These are phyloP conservation scores for Hipparchia sbordonii DNA, from an alignment of 2,888 invertebrate genomes.

Conservation along the genomic window DNA sequence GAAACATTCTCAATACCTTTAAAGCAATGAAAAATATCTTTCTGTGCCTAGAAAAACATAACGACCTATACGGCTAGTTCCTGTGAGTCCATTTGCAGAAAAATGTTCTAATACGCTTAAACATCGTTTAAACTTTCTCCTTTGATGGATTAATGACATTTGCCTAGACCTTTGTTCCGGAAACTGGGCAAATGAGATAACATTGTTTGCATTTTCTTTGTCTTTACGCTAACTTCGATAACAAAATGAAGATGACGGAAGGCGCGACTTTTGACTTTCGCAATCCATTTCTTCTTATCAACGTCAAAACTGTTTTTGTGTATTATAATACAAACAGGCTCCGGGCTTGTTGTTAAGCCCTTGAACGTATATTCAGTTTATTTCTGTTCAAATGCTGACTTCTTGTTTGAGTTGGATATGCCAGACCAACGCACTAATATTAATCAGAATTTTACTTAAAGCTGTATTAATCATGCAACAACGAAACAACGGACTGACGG, in stretches of 20 bases:
- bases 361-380: neutral
- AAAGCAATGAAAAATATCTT: neutral
- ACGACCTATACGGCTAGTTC: neutral
- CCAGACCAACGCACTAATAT: no score
- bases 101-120: slow-evolving; percentile 13
- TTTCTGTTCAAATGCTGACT: neutral
- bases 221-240: slow-evolving; percentile 29
- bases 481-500: no score
- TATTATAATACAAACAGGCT: neutral
- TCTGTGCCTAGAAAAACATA: neutral
- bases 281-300: slow-evolving; percentile 11
- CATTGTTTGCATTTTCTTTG: slow-evolving; percentile 35
- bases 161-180: slow-evolving; percentile 36
- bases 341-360: neutral
- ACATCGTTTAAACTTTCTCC: slow-evolving; percentile 19
- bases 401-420: no score
- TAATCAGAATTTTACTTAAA: no score
- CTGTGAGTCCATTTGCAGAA: neutral
- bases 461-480: no score
- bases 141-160: slow-evolving; percentile 43
- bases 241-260: slow-evolving; percentile 27
- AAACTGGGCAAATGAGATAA: slow-evolving; percentile 26
- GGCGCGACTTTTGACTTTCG: slow-evolving; percentile 9
- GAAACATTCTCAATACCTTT: no score
- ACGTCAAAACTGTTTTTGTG: neutral